Percentiles rank a stretch among this genome's conserved stretches.
Conservation (phyloP, 2,113 vertebrate genomes). For the Protomyctophum bolini region DNA sequence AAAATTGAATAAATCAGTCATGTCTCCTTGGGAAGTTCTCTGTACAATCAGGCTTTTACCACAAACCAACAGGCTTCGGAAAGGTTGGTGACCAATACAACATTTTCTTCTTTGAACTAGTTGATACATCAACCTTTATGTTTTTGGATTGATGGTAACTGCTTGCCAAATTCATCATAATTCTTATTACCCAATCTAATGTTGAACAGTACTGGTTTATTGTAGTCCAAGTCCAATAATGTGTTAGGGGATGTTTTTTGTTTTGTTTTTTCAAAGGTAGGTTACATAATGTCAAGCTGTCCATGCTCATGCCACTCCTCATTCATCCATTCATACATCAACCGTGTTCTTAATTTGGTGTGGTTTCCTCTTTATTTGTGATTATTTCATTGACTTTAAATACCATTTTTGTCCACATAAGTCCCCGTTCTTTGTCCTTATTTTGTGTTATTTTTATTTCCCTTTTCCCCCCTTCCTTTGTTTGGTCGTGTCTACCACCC, state of each 20-base stretch:
- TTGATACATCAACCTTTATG: slow-evolving; percentile 84
- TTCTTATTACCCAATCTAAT: slow-evolving; percentile 26
- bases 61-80: slow-evolving; percentile 87
- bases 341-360: slow-evolving; percentile 77
- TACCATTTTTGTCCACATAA: slow-evolving; percentile 68
- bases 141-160: slow-evolving; percentile 88
- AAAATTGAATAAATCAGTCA: slow-evolving; percentile 72
- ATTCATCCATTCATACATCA: slow-evolving; percentile 74
- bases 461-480: slow-evolving; percentile 81
- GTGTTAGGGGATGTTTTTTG: slow-evolving; percentile 41
- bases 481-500: slow-evolving; percentile 82
- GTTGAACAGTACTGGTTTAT: slow-evolving; percentile 37
- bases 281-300: slow-evolving; percentile 85
- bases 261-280: slow-evolving; percentile 82
- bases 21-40: slow-evolving; percentile 80
- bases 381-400: slow-evolving; percentile 49
- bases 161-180: slow-evolving; percentile 73
- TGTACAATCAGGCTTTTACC: slow-evolving; percentile 85
- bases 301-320: slow-evolving; percentile 70
- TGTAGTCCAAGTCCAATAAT: slow-evolving; percentile 6
- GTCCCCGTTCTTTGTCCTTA: slow-evolving; percentile 77
- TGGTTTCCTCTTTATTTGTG: slow-evolving; percentile 52
- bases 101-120: slow-evolving; percentile 72
- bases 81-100: slow-evolving; percentile 83
- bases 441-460: slow-evolving; percentile 83